phyloP scores from a whole-genome alignment of 2,113 vertebrate species.

The Callithrix jacchus region DNA sequence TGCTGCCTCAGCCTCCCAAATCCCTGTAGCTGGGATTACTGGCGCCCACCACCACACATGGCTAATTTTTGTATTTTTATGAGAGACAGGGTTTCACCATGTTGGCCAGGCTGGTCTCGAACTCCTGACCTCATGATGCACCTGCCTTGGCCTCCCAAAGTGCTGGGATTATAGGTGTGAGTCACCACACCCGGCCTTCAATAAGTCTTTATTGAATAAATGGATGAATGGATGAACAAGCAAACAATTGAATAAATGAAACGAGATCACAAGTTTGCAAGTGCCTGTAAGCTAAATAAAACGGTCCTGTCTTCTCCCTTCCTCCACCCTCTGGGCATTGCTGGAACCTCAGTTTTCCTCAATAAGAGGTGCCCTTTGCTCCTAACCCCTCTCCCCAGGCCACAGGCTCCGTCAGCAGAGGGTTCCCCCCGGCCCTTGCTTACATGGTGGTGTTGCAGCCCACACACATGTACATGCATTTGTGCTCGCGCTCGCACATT shows the following conservation, averaged over 20 bases:
- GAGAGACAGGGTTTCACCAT: too few relatives aligned
- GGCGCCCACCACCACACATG: too few relatives aligned
- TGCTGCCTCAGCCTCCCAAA: too few relatives aligned
- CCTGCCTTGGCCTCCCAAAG: too few relatives aligned
- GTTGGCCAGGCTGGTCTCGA: too few relatives aligned
- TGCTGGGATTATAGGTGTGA: too few relatives aligned
- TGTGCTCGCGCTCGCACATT: neutral
- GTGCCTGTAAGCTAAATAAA: neutral
- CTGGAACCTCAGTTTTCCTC: neutral
- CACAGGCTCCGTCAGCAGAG: neutral
- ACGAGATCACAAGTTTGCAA: neutral
- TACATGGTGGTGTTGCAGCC: neutral
- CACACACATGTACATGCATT: slow-evolving; percentile 48
- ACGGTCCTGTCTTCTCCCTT: neutral
- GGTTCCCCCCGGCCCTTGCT: neutral
- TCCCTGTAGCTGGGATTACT: too few relatives aligned
- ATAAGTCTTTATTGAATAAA: neutral
- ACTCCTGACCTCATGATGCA: too few relatives aligned
- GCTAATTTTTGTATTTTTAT: too few relatives aligned
- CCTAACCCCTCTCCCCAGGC: neutral
- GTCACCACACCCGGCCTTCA: too few relatives aligned
- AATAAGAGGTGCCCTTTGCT: neutral
- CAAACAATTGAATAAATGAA: neutral
- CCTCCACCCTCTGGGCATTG: neutral
- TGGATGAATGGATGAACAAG: neutral